Base-by-base conservation (phyloP, 2,113 vertebrate genomes). In the Cephalopholis sonnerati region DNA sequence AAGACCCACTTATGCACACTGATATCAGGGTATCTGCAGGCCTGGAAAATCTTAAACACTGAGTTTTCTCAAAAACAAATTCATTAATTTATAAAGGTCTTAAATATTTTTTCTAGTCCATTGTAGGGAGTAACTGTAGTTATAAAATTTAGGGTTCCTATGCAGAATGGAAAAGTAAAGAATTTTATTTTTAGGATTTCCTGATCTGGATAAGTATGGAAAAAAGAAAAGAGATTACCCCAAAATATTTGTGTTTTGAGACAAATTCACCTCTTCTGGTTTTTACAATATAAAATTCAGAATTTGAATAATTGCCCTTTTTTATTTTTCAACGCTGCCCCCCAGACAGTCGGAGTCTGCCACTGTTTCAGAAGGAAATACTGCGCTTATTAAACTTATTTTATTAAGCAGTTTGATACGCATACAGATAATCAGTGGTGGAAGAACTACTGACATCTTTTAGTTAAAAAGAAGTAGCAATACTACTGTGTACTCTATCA, bases 1-100 rank as follows among this genome's bases (percentile, higher is more conserved):
- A 93, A 96, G 97, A 79, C 17, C 10, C 25, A 0, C 10, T 13
- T 13, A 69, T 13, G 9, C 3, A 27, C 16, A 11, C 71, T 8
- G 13, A 36, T 24, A 17, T 51, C 44, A 75, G 39, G 17, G 11
- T 3, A 16, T n/a, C 24, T 13, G 20, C 15, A 57, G 12, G 5
- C 12, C 5, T 15, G 0, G 15, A 54, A 54, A 54, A 54, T 4
- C n/a, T 24, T 13, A 13, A 12, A 55, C 11, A 48, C 13, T 16
- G 41, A 41, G 32, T 7, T 36, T 36, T 36, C 32, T 36, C 32
- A 36, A 36, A 36, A 36, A 10, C 41, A 10, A 44, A 44, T 44
- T 44, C 10, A 44, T 54, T n/a, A 54, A 54, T 54, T 54, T 54
- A 54, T 10, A n/a, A 54, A 54, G 22, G 22, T 54, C 53, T 12